Evolutionary conservation across 2,888 invertebrate species (phyloP), one percentile per base, ranked within the genome.

Genomic region (Pterostichus madidus): DNA sequence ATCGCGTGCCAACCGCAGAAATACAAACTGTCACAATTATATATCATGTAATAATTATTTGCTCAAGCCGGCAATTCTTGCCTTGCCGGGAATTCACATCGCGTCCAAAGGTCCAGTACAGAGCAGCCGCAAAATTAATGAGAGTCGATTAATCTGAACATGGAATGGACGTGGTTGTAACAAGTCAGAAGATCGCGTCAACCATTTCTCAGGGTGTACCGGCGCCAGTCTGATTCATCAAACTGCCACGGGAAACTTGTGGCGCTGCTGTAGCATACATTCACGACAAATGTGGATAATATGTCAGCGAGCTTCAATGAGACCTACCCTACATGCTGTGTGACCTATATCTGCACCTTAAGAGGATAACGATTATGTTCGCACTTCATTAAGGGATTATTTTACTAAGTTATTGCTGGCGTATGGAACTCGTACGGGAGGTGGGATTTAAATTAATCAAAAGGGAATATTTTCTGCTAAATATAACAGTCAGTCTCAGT

Each of bases 121-220:
- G 61, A 35, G 61, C 61, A n/a, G 35, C 32, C 32, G 61, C n/a
- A 32, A 49, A 73, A 46, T 73, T 64, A 73, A 73, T 73, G 44
- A 10, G 46, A 49, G 7, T 2, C 73, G 49, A 73, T 73, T 73
- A 73, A 73, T 73, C 52, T 73, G 49, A 73, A 73, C 73, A 73
- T 73, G 15, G 73, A 73, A 49, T 46, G 73, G 49, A 73, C 46
- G 73, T 73, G 73, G 73, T 46, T n/a, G 73, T 17, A 73, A 73
- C 73, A 73, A 73, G 73, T 44, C 52, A 73, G 49, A 73, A 73
- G 73, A 73, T 73, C 73, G 49, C 73, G 73, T 73, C 73, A 73
- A 73, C 73, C 73, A 73, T 73, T 73, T 73, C 73, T 73, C 73
- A 73, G 15, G n/a, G 49, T 17, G 73, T 73, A 64, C 64, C 17